Percentiles rank a stretch among this genome's conserved stretches.
Evolutionary conservation across 2,113 vertebrate genomes (phyloP).

Genomic region (Eclectus roratus): DNA sequence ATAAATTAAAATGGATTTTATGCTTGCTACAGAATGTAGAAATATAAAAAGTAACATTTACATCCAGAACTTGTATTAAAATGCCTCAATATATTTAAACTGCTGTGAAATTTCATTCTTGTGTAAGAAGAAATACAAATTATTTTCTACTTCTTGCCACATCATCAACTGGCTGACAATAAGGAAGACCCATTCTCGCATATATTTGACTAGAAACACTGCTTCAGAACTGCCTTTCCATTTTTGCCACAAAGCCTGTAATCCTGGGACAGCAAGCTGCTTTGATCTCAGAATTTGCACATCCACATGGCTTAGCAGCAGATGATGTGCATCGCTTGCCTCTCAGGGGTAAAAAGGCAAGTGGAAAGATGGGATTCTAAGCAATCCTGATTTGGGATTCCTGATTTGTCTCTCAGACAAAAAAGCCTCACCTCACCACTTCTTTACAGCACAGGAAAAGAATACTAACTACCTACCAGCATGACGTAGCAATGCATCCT

Average conservation of each 20-base stretch:
- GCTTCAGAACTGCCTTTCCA: background rate
- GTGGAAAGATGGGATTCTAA: background rate
- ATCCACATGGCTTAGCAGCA: background rate
- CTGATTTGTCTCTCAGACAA: background rate
- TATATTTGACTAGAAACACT: background rate
- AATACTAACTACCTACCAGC: background rate
- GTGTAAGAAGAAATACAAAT: background rate
- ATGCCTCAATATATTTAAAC: background rate
- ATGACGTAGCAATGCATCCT: fast-evolving
- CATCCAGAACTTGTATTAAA: background rate
- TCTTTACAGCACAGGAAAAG: background rate
- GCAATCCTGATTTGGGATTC: background rate
- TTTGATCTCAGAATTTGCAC: background rate
- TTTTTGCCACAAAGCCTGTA: background rate
- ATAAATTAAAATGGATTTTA: background rate
- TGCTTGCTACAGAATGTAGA: background rate
- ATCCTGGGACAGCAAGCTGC: background rate
- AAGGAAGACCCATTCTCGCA: background rate
- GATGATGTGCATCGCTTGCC: background rate
- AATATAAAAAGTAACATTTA: background rate
- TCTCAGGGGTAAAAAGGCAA: background rate
- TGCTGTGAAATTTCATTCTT: background rate
- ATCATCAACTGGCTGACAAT: background rate
- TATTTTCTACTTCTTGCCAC: background rate
- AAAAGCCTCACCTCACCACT: background rate